Conservation (phyloP, 1,140 invertebrate genomes). For the Procambarus virginalis region DNA sequence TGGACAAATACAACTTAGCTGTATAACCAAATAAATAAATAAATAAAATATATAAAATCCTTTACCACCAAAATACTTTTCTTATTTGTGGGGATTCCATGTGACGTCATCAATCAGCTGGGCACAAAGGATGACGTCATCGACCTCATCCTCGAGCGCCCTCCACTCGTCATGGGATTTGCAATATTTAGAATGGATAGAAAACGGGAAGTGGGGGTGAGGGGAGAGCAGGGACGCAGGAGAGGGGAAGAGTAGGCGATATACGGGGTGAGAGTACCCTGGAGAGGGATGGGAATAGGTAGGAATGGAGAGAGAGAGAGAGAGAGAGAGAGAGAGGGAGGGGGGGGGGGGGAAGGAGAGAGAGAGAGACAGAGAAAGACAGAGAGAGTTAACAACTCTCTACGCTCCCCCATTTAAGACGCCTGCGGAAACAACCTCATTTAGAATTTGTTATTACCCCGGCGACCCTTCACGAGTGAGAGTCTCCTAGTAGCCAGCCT, state of each 20-base stretch:
- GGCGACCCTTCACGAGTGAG: too few relatives aligned
- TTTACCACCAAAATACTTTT: not conserved
- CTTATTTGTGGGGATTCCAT: not conserved
- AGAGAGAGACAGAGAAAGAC: too few relatives aligned
- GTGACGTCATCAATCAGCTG: slow-evolving; percentile 8
- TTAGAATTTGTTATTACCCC: too few relatives aligned
- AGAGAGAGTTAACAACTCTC: too few relatives aligned
- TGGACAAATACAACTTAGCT: too few relatives aligned
- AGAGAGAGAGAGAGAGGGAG: too few relatives aligned
- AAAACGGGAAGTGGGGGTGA: not conserved
- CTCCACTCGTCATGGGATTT: not conserved
- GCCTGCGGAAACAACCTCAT: too few relatives aligned
- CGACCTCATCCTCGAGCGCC: not conserved
- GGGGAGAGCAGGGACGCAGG: not conserved
- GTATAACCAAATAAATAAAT: not conserved
- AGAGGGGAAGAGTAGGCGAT: not conserved
- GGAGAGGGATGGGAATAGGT: too few relatives aligned
- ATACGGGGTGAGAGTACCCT: not conserved
- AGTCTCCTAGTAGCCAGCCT: too few relatives aligned
- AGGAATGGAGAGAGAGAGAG: too few relatives aligned
- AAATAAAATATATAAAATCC: not conserved
- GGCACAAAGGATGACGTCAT: slow-evolving; percentile 2
- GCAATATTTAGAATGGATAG: not conserved
- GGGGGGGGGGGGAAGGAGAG: too few relatives aligned
- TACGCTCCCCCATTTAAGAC: too few relatives aligned